Conservation (phyloP, 2,113 vertebrate species). For the Lycaon pictus region DNA sequence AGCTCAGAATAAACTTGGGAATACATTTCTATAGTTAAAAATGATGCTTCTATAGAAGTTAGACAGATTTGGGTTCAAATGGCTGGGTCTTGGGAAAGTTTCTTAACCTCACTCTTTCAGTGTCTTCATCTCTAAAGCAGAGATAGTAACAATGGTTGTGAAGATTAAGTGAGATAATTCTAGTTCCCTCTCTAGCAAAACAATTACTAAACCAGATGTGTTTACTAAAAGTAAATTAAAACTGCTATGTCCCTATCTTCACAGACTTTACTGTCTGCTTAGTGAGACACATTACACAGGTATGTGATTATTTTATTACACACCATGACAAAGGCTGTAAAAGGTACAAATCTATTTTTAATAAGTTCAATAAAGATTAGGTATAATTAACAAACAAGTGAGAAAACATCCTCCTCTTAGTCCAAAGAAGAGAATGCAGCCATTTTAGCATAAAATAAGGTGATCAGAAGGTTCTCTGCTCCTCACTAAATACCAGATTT, state of each 20-base stretch:
- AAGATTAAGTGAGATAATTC: constrained; percentile 30
- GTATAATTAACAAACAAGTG: constrained; percentile 15
- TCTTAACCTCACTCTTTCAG: neutral
- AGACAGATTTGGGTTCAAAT: neutral
- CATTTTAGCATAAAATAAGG: constrained; percentile 35
- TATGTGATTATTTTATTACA: constrained; percentile 23
- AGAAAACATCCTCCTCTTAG: constrained; percentile 40
- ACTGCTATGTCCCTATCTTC: neutral
- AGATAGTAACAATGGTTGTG: neutral
- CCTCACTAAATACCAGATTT: neutral
- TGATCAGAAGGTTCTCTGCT: neutral
- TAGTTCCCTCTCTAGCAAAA: constrained; percentile 12
- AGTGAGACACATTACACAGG: neutral
- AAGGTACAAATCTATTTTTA: neutral
- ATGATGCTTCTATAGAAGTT: neutral
- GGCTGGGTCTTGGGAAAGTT: neutral
- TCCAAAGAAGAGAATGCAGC: constrained; percentile 51
- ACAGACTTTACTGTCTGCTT: constrained; percentile 19
- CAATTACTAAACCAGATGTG: neutral
- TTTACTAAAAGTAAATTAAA: constrained; percentile 49
- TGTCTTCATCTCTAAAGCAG: constrained; percentile 12
- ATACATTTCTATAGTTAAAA: neutral
- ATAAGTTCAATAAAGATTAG: neutral
- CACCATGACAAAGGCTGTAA: neutral
- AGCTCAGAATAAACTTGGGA: constrained; percentile 46